These are phyloP conservation scores for Tenthredo mesomela DNA, from an alignment of 2,888 invertebrate genomes.

Conservation along the genomic window DNA sequence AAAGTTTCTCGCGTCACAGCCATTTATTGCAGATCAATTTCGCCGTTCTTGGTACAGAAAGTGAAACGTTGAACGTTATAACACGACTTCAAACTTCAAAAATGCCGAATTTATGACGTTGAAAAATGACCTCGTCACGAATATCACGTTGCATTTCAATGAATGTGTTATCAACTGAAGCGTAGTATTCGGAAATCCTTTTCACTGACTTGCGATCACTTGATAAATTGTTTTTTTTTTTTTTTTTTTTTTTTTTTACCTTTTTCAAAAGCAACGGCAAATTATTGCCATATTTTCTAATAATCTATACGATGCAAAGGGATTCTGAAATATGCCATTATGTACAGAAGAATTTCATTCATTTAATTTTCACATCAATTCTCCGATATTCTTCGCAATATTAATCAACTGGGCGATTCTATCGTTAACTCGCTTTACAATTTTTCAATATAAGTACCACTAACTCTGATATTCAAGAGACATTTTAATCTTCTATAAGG, in stretches of 20 bases:
- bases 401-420: not conserved
- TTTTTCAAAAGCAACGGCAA: not conserved
- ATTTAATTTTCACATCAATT: slow-evolving; percentile 14
- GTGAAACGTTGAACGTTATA: not conserved
- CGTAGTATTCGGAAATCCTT: not conserved
- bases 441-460: not conserved
- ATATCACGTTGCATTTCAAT: not conserved
- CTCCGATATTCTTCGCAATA: not conserved
- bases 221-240: no score
- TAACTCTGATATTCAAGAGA: not conserved
- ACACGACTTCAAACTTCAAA: not conserved
- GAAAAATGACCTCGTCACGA: not conserved
- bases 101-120: not conserved
- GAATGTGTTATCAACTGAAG: not conserved
- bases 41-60: not conserved
- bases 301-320: not conserved
- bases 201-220: no score
- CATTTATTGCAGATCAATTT: slow-evolving; percentile 28
- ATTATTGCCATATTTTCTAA: not conserved
- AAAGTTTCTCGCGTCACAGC: slow-evolving; percentile 14
- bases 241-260: not conserved
- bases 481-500: not conserved
- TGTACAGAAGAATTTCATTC: not conserved
- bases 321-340: slow-evolving; percentile 15
- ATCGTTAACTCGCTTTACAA: not conserved